These are phyloP conservation scores for Cinara cedri DNA, from an alignment of 2,888 invertebrate species.

Conservation along the genomic window DNA sequence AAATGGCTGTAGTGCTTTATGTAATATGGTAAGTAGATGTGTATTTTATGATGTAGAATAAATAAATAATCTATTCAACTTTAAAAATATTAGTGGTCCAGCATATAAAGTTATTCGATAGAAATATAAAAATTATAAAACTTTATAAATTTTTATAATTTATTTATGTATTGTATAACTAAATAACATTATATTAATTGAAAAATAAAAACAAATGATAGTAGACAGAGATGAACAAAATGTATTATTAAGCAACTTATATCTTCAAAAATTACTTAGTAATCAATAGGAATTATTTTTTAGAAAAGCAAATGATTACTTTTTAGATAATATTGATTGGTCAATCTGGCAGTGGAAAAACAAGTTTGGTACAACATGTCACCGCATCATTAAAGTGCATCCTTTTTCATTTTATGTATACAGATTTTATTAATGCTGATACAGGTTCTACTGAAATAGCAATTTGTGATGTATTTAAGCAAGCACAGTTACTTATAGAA, in stretches of 20 bases:
- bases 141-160: no score
- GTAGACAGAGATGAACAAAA: no score
- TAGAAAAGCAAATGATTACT: neutral
- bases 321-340: conserved; percentile 65
- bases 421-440: conserved; percentile 64
- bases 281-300: neutral
- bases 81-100: no score
- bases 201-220: no score
- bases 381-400: conserved; percentile 64
- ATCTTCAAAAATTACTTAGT: neutral
- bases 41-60: neutral
- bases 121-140: no score
- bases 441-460: conserved; percentile 67
- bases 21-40: conserved; percentile 34
- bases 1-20: conserved; percentile 9
- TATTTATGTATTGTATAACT: no score
- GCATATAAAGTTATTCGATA: no score
- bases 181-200: no score
- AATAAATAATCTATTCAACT: neutral
- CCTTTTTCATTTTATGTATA: conserved; percentile 64
- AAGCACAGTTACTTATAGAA: conserved; percentile 63
- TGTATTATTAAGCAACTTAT: no score
- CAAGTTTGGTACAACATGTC: conserved; percentile 65
- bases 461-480: conserved; percentile 64
- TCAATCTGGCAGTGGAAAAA: conserved; percentile 69